Percentiles rank a stretch among this genome's conserved stretches.
These are phyloP conservation scores for Lasiurus cinereus DNA, from an alignment of 2,113 vertebrate species.

Conservation along the genomic window DNA sequence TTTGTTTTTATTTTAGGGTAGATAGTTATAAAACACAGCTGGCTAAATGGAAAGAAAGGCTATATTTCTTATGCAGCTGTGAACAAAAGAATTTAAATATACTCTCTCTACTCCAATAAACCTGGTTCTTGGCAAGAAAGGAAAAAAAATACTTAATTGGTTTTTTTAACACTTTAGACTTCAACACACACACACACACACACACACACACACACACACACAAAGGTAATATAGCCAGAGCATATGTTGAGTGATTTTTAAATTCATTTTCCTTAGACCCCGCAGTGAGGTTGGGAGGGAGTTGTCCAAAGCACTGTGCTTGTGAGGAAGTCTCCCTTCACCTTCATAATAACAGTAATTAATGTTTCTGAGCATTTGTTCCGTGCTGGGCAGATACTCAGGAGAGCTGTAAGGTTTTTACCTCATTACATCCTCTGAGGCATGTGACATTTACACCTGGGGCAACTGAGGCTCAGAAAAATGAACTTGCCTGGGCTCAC, in stretches of 20 bases:
- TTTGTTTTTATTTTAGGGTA: constrained; percentile 70
- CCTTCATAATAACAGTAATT: not conserved
- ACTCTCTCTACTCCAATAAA: constrained; percentile 4
- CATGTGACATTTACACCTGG: not conserved
- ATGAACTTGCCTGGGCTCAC: not conserved
- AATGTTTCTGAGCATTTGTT: not conserved
- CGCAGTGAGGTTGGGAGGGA: not conserved
- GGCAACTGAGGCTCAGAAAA: constrained; percentile 21
- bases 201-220: not conserved
- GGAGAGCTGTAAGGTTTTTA: not conserved
- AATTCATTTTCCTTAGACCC: constrained; percentile 40
- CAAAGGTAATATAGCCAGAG: not conserved
- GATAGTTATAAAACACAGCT: constrained; percentile 75
- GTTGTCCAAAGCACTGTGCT: not conserved
- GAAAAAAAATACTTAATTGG: constrained; percentile 8
- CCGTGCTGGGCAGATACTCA: not conserved
- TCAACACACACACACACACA: not conserved
- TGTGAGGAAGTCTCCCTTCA: not conserved
- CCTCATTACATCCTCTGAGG: not conserved
- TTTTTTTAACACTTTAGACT: not conserved
- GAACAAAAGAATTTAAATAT: constrained; percentile 65
- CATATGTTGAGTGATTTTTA: constrained; percentile 20
- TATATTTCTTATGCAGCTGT: constrained; percentile 55
- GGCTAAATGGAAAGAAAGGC: constrained; percentile 46
- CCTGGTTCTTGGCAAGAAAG: constrained; percentile 49